A percentile compares a stretch with the other conserved stretches of the same genome.
These are phyloP conservation scores for Nyctereutes procyonoides DNA, from an alignment of 2,113 vertebrate genomes.

Conservation along the genomic window DNA sequence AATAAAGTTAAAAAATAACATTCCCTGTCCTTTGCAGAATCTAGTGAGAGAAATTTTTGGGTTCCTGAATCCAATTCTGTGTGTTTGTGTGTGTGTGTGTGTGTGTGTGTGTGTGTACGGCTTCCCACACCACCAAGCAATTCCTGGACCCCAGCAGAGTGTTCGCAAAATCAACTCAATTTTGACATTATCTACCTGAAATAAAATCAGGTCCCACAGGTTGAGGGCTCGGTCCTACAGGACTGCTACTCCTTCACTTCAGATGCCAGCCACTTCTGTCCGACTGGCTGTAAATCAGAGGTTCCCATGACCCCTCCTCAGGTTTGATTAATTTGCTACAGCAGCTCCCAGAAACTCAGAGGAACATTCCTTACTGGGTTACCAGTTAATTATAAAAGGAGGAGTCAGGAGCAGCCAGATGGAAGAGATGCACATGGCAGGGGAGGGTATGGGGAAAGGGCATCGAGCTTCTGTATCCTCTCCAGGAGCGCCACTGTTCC, in stretches of 20 bases:
- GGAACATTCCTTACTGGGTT: neutral
- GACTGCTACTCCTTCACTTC: neutral
- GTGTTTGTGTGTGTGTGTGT: neutral
- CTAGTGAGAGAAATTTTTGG: neutral
- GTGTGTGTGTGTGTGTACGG: neutral
- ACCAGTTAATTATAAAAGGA: neutral
- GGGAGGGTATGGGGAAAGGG: neutral
- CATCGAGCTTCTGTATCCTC: neutral
- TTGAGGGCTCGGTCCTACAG: neutral
- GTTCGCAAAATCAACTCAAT: neutral
- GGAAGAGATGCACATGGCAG: neutral
- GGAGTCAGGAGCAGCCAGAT: neutral
- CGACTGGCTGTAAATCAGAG: neutral
- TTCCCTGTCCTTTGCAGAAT: neutral
- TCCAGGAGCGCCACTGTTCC: neutral
- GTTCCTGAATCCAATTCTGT: neutral
- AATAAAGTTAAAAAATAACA: neutral
- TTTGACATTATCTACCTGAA: neutral
- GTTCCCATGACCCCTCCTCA: neutral
- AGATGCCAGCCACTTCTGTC: neutral
- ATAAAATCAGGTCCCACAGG: neutral
- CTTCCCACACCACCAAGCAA: neutral
- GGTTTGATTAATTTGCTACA: neutral
- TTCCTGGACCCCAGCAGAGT: neutral
- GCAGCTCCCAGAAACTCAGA: neutral